phyloP scores from a whole-genome alignment of 2,113 vertebrate species.

The Microcebus griseorufus region DNA sequence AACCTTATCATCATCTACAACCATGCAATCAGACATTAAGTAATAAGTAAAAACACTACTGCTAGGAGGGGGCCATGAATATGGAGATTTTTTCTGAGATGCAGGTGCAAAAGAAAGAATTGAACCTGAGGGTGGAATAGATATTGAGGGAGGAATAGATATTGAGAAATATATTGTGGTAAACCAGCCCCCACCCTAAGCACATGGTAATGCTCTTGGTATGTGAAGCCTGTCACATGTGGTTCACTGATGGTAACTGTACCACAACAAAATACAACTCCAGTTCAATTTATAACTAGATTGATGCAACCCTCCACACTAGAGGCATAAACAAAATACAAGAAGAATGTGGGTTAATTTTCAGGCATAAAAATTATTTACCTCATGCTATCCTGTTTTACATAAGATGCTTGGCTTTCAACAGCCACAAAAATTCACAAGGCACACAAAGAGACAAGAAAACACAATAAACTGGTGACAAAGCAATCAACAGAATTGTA shows the following conservation, averaged over 20 bases:
- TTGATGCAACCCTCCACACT: not conserved
- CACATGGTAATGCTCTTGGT: not conserved
- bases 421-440: not conserved
- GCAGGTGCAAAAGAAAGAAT: not conserved
- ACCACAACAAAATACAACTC: not conserved
- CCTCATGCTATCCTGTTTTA: not conserved
- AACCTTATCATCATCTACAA: not conserved
- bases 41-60: not conserved
- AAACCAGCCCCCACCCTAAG: not conserved
- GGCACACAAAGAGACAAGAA: not conserved
- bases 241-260: not conserved
- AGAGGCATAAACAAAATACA: not conserved
- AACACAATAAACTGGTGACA: not conserved
- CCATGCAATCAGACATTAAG: not conserved
- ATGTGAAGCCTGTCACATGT: not conserved
- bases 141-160: not conserved
- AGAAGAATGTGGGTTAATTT: not conserved
- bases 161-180: not conserved
- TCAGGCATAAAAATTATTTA: not conserved
- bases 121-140: not conserved
- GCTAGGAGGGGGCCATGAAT: not conserved
- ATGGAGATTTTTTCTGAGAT: not conserved
- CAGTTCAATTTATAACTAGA: not conserved
- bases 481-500: not conserved
- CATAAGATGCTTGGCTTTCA: not conserved